A percentile compares a stretch with the other conserved stretches of the same genome.
Evolutionary conservation across 2,113 vertebrate species (phyloP).

Genomic region (Neolamprologus hecqui): DNA sequence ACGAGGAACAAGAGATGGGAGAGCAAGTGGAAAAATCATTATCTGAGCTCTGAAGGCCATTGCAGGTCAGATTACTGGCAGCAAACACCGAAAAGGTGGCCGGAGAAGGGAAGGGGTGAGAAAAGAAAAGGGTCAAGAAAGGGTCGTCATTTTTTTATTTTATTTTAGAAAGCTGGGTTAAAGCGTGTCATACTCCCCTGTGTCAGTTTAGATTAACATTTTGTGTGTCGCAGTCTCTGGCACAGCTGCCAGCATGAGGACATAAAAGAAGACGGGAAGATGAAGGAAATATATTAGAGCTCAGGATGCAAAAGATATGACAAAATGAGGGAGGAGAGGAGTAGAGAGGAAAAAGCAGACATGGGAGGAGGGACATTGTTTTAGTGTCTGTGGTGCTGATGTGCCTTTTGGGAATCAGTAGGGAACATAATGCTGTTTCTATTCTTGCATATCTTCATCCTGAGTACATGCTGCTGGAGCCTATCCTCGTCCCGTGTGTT

Average conservation of each 20-base stretch:
- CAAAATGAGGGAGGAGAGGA: background rate
- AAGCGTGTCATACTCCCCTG: background rate
- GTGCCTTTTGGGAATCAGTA: slow-evolving; percentile 13
- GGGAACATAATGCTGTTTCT: slow-evolving; percentile 19
- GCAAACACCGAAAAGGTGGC: background rate
- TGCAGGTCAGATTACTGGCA: slow-evolving; percentile 12
- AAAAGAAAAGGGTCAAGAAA: background rate
- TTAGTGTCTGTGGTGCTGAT: slow-evolving; percentile 13
- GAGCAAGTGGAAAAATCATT: slow-evolving; percentile 43
- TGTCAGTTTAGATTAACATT: background rate
- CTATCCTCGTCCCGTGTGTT: background rate
- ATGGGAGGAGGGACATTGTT: slow-evolving; percentile 7
- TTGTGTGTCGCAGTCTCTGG: background rate
- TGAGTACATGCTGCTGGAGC: background rate
- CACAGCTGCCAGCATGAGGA: background rate
- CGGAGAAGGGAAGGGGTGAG: background rate
- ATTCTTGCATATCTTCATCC: slow-evolving; percentile 33
- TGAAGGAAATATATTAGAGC: background rate
- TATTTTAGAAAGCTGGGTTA: background rate
- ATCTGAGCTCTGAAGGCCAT: slow-evolving; percentile 12
- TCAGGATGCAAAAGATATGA: background rate
- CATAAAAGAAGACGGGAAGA: background rate
- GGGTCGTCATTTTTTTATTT: background rate
- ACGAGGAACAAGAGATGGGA: background rate
- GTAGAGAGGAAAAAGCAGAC: background rate